Evolutionary conservation across 1,140 invertebrate genomes (phyloP).

Genomic region (Bombus superbus): DNA sequence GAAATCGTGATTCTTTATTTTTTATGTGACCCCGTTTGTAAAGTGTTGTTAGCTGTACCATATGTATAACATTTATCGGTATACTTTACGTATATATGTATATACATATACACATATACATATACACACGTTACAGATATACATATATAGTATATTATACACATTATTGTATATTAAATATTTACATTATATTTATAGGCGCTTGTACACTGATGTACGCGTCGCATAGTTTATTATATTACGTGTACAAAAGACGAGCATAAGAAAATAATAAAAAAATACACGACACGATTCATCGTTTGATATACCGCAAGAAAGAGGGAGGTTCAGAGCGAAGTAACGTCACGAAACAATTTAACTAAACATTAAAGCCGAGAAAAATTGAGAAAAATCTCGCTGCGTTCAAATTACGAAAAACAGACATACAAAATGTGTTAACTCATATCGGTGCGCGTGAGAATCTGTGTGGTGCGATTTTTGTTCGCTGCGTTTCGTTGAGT

Average conservation of each 20-base stretch:
- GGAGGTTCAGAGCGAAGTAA: neutral
- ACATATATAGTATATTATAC: conserved; percentile 49
- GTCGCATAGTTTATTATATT: conserved; percentile 44
- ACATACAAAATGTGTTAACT: conserved; percentile 29
- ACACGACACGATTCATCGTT: conserved; percentile 22
- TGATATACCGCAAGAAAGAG: conserved; percentile 7
- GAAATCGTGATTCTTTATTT: conserved; percentile 65
- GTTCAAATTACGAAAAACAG: conserved; percentile 5
- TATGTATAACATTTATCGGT: conserved; percentile 43
- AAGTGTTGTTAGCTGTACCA: conserved; percentile 62
- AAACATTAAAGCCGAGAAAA: neutral
- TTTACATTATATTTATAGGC: conserved; percentile 44
- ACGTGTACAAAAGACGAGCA: conserved; percentile 38
- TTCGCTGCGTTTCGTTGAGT: neutral
- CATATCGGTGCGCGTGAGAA: conserved; percentile 34
- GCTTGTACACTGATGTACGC: conserved; percentile 49
- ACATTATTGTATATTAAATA: conserved; percentile 34
- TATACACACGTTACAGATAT: conserved; percentile 42
- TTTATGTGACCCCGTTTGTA: conserved; percentile 68
- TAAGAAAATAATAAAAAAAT: conserved; percentile 5
- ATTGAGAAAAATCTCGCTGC: conserved; percentile 5
- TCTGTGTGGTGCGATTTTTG: neutral
- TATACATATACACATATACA: conserved; percentile 10
- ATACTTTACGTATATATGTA: conserved; percentile 32
- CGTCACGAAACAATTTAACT: neutral